Base-by-base conservation (phyloP, 2,797 vertebrate genomes). In the Acipenser oxyrinchus region DNA sequence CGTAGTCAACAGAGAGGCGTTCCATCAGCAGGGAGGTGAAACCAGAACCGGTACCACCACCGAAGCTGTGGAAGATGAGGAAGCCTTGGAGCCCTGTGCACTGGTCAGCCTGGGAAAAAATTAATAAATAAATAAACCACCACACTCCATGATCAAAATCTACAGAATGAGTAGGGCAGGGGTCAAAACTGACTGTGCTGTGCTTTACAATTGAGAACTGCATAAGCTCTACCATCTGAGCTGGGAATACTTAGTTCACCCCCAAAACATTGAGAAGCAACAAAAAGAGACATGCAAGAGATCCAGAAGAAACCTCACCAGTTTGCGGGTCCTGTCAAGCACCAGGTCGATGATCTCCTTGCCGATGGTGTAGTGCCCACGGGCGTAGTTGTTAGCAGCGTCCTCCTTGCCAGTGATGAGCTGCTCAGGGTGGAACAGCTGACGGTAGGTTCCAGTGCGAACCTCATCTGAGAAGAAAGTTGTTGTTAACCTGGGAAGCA, bases 351-450 rank as follows among this genome's bases (percentile, higher is more conserved):
- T 89, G 66, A 89, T 83, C 75, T 89, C 87, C 57, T 89, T 89
- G 65, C 88, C 88, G 7, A 88, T 86, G 66, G 85, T 89, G 82
- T 89, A 89, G 75, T 89, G 88, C 52, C 88, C 88, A 11, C 88
- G 85, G 13, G 88, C 87, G 7, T 89, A 89, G 75, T 89, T 89
- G 71, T 89, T 88, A 65, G 87, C 88, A 62, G 88, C 88, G 18
- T 89, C 88, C 15, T 89, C 87, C 64, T 89, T 88, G 62, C 88
- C 88, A 62, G 88, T 88, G n/a, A 89, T 88, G 60, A 89, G 75
- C 76, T 89, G 87, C 62, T 89, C 87, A 12, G 87, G 87, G 73
- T 88, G 86, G 74, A 88, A 88, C 8, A 89, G 74, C 57, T 88
- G 87, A 1, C 83, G 77, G 70, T 87, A 87, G 0, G 71, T 83